Base-by-base conservation (phyloP, 2,797 vertebrate species). In the Leptatherina wallacei region DNA sequence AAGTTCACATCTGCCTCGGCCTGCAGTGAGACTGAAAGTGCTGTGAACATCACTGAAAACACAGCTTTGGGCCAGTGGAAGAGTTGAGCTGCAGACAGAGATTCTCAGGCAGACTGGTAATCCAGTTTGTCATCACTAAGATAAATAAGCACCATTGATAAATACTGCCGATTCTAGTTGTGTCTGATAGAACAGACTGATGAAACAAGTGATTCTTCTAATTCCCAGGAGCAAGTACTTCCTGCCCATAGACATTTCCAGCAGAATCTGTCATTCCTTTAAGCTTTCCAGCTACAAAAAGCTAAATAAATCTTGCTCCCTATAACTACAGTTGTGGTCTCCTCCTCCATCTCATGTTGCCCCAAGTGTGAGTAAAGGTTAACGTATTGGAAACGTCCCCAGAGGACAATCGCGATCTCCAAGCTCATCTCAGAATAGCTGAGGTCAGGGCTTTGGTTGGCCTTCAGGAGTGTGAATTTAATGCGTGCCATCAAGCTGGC, bases 341-440 rank as follows among this genome's bases (percentile, higher is more conserved):
- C 36, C 52, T 59, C 12, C 61, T 59, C 16, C 54, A 61, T 74
- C 78, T 71, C 61, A 58, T 14, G 54, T 11, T 40, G 67, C 82
- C 81, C 54, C 49, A 0, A 44, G 87, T n/a, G 1, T 64, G 36
- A 74, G 69, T 68, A 73, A 88, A 89, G 86, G 77, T 72, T 80
- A 84, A 87, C 78, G 72, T 64, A 33, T 69, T 82, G 73, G 73
- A 85, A 73, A 75, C 12, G 42, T 86, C 77, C 81, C 78, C 1
- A 35, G 73, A 80, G 81, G 65, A 9, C 79, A 57, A 69, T 33
- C 61, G 30, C 9, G 40, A 61, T 87, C 88, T 85, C 8, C 33
- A 77, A 88, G 75, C 79, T 54, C 1, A 18, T 85, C 83, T 83
- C 10, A 70, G 77, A 88, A 88, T 77, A 88, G 85, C 85, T 61